Evolutionary conservation across 2,797 vertebrate species (phyloP), one percentile per base, ranked within the genome.

Genomic region (Peromyscus attwateri): DNA sequence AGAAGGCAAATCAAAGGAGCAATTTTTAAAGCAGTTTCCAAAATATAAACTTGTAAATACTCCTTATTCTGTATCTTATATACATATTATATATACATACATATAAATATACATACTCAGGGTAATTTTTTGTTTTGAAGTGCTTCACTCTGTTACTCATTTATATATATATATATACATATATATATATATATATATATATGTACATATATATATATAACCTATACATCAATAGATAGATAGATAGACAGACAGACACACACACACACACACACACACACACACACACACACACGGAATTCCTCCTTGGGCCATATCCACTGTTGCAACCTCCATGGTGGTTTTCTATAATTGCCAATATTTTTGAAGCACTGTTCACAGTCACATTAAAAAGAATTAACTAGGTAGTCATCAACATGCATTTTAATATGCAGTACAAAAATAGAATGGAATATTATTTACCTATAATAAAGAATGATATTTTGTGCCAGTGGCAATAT

Each of bases 11-110:
- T 73, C 71, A 40, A 73, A 29, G 6, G 29, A 79, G 75, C 40
- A 93, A 82, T 81, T 88, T 96, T 92, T 34, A 17, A 94, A 66
- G 31, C 29, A 31, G 11, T 93, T 68, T 91, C n/a, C 66, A 93
- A 96, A 91, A 62, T 79, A n/a, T 25, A 73, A n/a, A 70, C 40
- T 34, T 71, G 0, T 49, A 92, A 87, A 7, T 77, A 89, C 0
- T 46, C 40, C 16, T 12, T 85, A 37, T 77, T 60, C 34, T 90
- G 14, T 5, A 19, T 7, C 21, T 87, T 66, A 81, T 80, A 82
- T 89, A 94, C 14, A 52, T 3, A 52, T 49, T 49, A 49, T 49
- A 2, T 52, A 52, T 8, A 46, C 8, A 40, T 40, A 40, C 40
- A n/a, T n/a, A n/a, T n/a, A n/a, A n/a, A 40, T 40, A 46, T 46